phyloP scores from a whole-genome alignment of 2,888 invertebrate genomes.

The Drosophila fungiperda region DNA sequence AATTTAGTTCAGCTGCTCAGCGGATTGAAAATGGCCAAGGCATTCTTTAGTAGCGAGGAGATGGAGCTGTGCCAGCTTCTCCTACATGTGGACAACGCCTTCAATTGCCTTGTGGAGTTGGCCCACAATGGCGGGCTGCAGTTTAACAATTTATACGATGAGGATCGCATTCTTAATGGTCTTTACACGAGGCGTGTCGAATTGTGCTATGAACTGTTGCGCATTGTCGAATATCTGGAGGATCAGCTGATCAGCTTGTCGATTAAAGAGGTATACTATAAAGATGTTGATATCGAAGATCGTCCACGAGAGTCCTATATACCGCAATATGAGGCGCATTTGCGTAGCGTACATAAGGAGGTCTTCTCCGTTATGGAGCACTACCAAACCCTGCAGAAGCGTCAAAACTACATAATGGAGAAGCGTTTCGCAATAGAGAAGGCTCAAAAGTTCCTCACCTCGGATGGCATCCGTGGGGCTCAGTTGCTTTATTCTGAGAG shows the following conservation, averaged over 20 bases:
- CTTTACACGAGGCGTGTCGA: constrained; percentile 58
- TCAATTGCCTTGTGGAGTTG: constrained; percentile 76
- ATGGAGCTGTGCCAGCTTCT: constrained; percentile 80
- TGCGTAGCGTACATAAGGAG: constrained; percentile 60
- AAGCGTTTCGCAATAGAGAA: constrained; percentile 61
- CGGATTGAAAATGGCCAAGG: constrained; percentile 40
- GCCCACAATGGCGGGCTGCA: constrained; percentile 80
- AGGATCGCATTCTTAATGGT: constrained; percentile 59
- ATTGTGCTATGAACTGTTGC: constrained; percentile 70
- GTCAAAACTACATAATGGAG: constrained; percentile 59
- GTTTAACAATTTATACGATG: constrained; percentile 73
- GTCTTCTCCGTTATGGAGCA: constrained; percentile 57
- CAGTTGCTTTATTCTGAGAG: constrained; percentile 73
- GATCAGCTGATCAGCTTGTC: constrained; percentile 49
- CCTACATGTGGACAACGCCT: constrained; percentile 79
- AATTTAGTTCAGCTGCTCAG: background rate
- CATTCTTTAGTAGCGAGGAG: constrained; percentile 82
- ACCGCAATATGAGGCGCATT: constrained; percentile 41
- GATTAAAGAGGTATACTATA: constrained; percentile 57
- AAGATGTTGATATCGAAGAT: constrained; percentile 62
- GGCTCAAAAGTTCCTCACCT: constrained; percentile 61
- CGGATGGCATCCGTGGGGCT: constrained; percentile 41
- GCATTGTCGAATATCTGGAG: constrained; percentile 61
- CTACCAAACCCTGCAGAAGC: constrained; percentile 44
- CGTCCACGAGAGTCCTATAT: constrained; percentile 65